Base-by-base conservation (phyloP, 2,888 invertebrate genomes). In the Flabesymbios commensalis region DNA sequence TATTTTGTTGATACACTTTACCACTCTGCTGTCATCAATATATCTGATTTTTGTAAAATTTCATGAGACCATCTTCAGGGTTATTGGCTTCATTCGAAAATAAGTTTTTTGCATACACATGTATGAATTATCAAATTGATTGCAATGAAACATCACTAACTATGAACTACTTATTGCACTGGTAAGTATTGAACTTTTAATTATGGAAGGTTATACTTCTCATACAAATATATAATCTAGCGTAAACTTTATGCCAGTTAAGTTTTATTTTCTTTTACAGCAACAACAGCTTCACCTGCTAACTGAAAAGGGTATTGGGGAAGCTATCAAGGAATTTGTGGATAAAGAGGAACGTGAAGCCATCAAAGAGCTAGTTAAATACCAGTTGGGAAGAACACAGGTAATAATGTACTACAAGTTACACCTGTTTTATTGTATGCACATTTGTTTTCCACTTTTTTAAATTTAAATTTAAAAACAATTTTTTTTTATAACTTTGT, bases 271-370 rank as follows among this genome's bases (percentile, higher is more conserved):
- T 2, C 14, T 45, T 36, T 55, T 86, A 2, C 68, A 75, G 69
- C 64, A 61, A 4, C 84, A 86, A 41, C 85, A 87, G 43, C 84
- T 94, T 22, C 84, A 87, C 59, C 85, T 93, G 43, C 84, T 95
- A 39, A 79, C 91, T 1, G 88, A 92, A 48, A 87, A 88, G 68
- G 89, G 90, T 1, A 83, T 95, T 69, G 90, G 90, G 2, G 90
- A 90, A 76, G 91, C 93, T 19, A 89, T 94, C 43, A 86, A 87
- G 55, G 87, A 88, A 64, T 88, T 85, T 78, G 88, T 91, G 0
- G 88, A 89, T 63, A 86, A 87, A 62, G 86, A 83, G 42, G 83
- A 83, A 62, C 78, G 72, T 57, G 83, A 81, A 33, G 82, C 83
- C 22, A 80, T 83, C 29, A 53, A 58, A n/a, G 78, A 77, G 63